Conservation (phyloP, 2,113 vertebrate species). For the Theristicus caerulescens region DNA sequence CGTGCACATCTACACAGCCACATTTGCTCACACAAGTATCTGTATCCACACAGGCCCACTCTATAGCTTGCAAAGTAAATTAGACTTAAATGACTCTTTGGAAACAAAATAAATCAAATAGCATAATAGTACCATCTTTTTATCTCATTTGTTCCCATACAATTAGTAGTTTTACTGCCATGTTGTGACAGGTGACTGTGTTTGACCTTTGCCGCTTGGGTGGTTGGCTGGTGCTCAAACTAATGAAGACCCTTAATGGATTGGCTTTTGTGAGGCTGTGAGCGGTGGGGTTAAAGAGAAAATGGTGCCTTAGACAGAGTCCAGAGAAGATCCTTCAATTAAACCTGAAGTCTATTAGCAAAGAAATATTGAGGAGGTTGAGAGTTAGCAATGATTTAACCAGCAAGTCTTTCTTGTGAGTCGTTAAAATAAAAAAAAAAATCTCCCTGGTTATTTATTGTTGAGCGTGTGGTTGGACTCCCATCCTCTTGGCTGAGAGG, state of each 20-base stretch:
- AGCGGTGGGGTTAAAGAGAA: conserved; percentile 76
- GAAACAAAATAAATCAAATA: conserved; percentile 80
- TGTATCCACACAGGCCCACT: conserved; percentile 33
- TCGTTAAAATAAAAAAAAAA: conserved; percentile 29
- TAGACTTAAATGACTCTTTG: conserved; percentile 78
- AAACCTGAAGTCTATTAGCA: conserved; percentile 80
- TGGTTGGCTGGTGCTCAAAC: conserved; percentile 79
- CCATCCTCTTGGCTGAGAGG: background rate
- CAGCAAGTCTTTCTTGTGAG: conserved; percentile 66
- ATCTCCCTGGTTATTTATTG: conserved; percentile 52
- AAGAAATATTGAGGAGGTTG: conserved; percentile 80
- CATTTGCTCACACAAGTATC: background rate
- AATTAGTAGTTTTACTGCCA: conserved; percentile 82
- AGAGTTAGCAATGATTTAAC: conserved; percentile 78
- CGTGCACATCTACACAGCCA: background rate
- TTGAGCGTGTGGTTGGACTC: conserved; percentile 17
- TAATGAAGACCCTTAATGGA: conserved; percentile 82
- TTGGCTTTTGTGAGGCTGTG: conserved; percentile 75
- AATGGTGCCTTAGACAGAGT: conserved; percentile 76
- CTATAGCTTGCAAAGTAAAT: conserved; percentile 73
- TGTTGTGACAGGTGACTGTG: conserved; percentile 82
- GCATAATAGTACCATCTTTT: conserved; percentile 79
- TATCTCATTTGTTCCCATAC: conserved; percentile 81
- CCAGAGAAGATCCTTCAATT: conserved; percentile 80
- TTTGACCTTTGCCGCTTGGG: conserved; percentile 82